These are phyloP conservation scores for Apamea anceps DNA, from an alignment of 2,888 invertebrate genomes.

Conservation along the genomic window DNA sequence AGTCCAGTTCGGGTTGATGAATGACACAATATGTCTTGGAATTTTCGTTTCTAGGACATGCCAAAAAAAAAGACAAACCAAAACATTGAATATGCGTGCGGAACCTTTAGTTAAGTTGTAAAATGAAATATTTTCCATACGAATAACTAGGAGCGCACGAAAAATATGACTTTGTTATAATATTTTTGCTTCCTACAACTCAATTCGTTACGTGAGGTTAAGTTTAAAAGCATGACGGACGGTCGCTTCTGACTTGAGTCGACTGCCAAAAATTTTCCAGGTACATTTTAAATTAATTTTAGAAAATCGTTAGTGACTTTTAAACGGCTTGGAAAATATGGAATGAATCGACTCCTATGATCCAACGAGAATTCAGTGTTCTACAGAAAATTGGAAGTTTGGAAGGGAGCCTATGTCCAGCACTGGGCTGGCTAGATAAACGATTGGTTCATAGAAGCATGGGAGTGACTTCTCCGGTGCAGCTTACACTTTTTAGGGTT, in stretches of 20 bases:
- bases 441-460: background rate
- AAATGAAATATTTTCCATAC: background rate
- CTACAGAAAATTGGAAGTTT: background rate
- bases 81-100: conserved; percentile 14
- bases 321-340: background rate
- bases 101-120: conserved; percentile 32
- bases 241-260: conserved; percentile 24
- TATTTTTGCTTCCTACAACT: conserved; percentile 47
- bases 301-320: background rate
- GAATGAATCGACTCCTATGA: background rate
- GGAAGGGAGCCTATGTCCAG: background rate
- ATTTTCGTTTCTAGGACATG: background rate
- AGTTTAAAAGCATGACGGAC: conserved; percentile 35
- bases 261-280: background rate
- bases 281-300: background rate
- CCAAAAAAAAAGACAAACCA: background rate
- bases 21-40: background rate
- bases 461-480: background rate
- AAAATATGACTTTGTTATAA: conserved; percentile 35
- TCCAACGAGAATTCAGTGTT: background rate
- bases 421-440: background rate
- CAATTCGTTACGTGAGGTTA: conserved; percentile 37
- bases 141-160: conserved; percentile 19
- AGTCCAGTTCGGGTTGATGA: background rate
- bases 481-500: background rate